phyloP scores from a whole-genome alignment of 2,888 invertebrate species.

The Lochmaea crataegi region DNA sequence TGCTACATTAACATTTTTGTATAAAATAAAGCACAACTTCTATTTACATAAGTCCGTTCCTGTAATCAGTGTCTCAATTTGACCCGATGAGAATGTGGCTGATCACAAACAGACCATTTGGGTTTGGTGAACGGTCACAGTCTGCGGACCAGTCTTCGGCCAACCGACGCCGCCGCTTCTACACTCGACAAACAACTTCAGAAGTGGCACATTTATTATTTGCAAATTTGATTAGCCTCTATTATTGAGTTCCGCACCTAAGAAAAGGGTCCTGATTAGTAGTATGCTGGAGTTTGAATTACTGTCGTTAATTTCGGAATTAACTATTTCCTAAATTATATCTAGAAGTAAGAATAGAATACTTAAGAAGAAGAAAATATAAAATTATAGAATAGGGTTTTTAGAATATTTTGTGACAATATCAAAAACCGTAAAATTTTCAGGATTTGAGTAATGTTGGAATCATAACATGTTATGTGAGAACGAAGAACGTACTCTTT shows the following conservation, averaged over 20 bases:
- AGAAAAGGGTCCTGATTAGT: constrained; percentile 3
- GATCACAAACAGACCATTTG: constrained; percentile 43
- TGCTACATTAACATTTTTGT: not conserved
- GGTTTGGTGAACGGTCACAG: constrained; percentile 52
- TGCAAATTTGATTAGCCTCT: constrained; percentile 58
- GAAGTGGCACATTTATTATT: constrained; percentile 63
- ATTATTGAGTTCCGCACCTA: constrained; percentile 27
- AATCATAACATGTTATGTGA: no score
- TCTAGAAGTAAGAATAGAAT: not conserved
- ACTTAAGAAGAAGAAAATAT: no score
- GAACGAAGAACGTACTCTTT: no score
- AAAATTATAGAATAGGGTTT: no score
- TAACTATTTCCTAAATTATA: not conserved
- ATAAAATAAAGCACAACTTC: not conserved
- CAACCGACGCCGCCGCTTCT: constrained; percentile 39
- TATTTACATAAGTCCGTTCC: not conserved
- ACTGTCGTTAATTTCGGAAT: not conserved
- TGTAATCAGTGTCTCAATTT: constrained; percentile 26
- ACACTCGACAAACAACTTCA: constrained; percentile 61
- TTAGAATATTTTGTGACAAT: no score
- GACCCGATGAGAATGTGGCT: constrained; percentile 46
- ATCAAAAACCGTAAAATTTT: no score
- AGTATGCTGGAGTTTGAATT: not conserved
- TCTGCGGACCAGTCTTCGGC: constrained; percentile 49
- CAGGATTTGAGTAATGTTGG: no score